phyloP scores from a whole-genome alignment of 1,140 invertebrate genomes.

The Pollicipes pollicipes region DNA sequence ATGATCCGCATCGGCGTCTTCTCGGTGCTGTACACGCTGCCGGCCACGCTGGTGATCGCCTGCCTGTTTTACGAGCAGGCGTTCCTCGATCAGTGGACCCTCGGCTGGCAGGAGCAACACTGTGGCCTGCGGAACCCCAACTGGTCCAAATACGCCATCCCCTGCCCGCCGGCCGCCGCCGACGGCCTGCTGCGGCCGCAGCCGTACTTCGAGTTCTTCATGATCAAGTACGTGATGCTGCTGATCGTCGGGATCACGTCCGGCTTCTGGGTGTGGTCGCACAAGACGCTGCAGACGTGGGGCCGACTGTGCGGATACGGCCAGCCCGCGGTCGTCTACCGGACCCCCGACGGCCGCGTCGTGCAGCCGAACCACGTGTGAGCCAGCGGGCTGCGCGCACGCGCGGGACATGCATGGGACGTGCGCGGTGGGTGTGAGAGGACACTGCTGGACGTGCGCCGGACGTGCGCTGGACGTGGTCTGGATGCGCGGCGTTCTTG shows the following conservation, averaged over 20 bases:
- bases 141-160: conserved; percentile 23
- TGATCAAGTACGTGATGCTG: conserved; percentile 36
- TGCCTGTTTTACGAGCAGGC: conserved; percentile 88
- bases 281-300: conserved; percentile 50
- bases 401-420: too few relatives aligned
- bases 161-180: conserved; percentile 21
- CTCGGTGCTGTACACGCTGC: conserved; percentile 84
- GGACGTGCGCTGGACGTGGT: too few relatives aligned
- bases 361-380: not conserved
- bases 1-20: conserved; percentile 40
- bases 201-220: conserved; percentile 35
- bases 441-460: too few relatives aligned
- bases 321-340: not conserved
- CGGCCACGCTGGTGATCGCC: conserved; percentile 83
- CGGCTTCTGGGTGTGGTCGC: conserved; percentile 43
- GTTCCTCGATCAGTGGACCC: conserved; percentile 34
- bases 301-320: conserved; percentile 15
- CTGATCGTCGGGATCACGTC: conserved; percentile 41
- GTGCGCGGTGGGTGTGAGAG: too few relatives aligned
- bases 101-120: conserved; percentile 44
- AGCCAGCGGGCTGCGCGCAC: too few relatives aligned
- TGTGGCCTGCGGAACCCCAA: conserved; percentile 39
- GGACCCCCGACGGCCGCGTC: not conserved
- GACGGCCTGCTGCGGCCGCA: conserved; percentile 12
- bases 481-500: too few relatives aligned